Evolutionary conservation across 1,140 invertebrate genomes (phyloP), one percentile per base, ranked within the genome.

Genomic region (Anthonomus grandis): DNA sequence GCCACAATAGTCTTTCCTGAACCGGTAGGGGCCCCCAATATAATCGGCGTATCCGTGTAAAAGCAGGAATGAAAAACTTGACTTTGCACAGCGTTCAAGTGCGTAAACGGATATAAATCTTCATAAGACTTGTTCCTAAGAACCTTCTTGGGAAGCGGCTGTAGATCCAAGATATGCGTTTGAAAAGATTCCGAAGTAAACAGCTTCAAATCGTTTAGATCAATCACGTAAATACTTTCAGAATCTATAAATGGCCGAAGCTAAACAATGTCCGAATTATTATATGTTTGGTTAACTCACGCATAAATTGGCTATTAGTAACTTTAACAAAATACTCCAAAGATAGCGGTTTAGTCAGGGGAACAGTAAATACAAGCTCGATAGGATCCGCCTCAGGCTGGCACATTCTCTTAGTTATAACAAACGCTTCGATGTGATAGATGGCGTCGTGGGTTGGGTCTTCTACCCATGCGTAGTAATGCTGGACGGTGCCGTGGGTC

Each of bases 41-140:
- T 76, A 3, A 97, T 87, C 74, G 98, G 99, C 59, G 86, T 83
- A 69, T 99, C 93, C 0, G 93, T 95, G 72, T 98, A 88, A 75
- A 97, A 99, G 0, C 98, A 77, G 59, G 90, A 90, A 74, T 98
- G 93, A 74, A 99, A 99, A 36, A 98, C 90, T 78, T 99, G 97
- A 4, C 96, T 98, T 76, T 99, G 97, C 67, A 99, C 95, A 1
- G 97, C 94, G 79, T 99, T 99, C 75, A 99, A 99, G 74, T 97
- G 94, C 0, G 84, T 84, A 74, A 98, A 99, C 15, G 79, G 84
- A 76, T 97, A 99, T 1, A 99, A 73, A 24, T 79, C 78, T 74
- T 98, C 86, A 66, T 87, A 91, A 3, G 78, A 66, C 0, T 79
- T 70, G 66, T 97, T 86, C 50, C 91, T 85, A 13, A 99, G 75